phyloP scores from a whole-genome alignment of 2,797 vertebrate genomes.

The Linurgus olivaceus region DNA sequence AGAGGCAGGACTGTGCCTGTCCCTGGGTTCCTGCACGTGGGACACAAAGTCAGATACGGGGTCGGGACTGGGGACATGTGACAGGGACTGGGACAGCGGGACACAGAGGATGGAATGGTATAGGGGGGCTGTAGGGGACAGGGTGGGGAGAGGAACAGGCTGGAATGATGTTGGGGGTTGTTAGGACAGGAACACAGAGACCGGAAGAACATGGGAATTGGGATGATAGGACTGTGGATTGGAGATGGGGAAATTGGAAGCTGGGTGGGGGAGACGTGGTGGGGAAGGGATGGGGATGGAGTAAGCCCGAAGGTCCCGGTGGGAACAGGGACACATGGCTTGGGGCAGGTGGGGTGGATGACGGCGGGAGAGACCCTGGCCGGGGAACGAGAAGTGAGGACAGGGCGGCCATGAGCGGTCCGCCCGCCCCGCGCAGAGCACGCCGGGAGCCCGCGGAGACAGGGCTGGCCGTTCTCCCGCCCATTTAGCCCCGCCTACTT shows the following conservation, averaged over 20 bases:
- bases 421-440: background rate
- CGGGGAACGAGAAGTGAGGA: accelerated
- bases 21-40: accelerated
- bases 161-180: no score
- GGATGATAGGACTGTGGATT: background rate
- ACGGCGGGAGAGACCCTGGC: accelerated
- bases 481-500: background rate
- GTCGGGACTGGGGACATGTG: accelerated
- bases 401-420: accelerated
- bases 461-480: no score
- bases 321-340: no score
- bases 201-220: no score
- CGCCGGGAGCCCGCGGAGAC: background rate
- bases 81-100: background rate
- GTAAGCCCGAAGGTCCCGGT: background rate
- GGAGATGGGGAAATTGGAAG: background rate
- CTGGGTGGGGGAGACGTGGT: no score
- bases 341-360: background rate
- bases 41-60: accelerated
- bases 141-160: no score
- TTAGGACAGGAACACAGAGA: no score
- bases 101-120: background rate
- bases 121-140: background rate
- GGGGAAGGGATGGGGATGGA: background rate
- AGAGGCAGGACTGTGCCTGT: no score